phyloP scores from a whole-genome alignment of 2,797 vertebrate species.

The Cyclura pinguis region DNA sequence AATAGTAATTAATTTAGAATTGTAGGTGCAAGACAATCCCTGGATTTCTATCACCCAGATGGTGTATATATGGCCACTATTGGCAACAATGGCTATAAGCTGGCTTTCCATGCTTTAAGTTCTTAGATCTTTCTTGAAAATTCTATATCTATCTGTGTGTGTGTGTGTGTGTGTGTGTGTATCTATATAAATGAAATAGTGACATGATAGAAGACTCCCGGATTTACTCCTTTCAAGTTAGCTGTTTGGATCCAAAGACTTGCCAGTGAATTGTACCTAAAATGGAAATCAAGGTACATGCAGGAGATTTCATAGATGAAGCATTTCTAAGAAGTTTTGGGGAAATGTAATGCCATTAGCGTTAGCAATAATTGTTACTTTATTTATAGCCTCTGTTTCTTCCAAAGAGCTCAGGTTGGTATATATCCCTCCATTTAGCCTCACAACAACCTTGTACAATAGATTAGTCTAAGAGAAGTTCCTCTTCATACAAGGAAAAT shows the following conservation, averaged over 20 bases:
- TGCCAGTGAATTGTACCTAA: neutral
- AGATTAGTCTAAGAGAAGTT: neutral
- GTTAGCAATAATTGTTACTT: neutral
- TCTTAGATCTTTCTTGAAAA: conserved; percentile 14
- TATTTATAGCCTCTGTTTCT: neutral
- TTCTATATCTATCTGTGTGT: too few species aligned
- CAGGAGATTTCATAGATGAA: too few species aligned
- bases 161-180: too few species aligned
- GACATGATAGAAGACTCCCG: neutral
- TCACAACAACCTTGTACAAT: neutral
- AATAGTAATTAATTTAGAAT: conserved; percentile 47
- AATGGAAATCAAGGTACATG: neutral
- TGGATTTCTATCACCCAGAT: conserved; percentile 46
- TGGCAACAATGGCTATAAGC: conserved; percentile 17
- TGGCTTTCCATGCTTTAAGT: neutral
- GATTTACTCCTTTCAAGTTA: neutral
- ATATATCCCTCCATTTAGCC: neutral
- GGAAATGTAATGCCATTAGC: neutral
- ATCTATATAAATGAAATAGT: neutral
- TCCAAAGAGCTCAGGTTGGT: neutral
- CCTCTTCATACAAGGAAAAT: too few species aligned
- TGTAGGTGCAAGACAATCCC: conserved; percentile 35
- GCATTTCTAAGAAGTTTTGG: neutral
- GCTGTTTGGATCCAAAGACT: neutral
- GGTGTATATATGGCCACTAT: conserved; percentile 36